Base-by-base conservation (phyloP, 2,113 vertebrate genomes). In the Trochalopteron elliotii region DNA sequence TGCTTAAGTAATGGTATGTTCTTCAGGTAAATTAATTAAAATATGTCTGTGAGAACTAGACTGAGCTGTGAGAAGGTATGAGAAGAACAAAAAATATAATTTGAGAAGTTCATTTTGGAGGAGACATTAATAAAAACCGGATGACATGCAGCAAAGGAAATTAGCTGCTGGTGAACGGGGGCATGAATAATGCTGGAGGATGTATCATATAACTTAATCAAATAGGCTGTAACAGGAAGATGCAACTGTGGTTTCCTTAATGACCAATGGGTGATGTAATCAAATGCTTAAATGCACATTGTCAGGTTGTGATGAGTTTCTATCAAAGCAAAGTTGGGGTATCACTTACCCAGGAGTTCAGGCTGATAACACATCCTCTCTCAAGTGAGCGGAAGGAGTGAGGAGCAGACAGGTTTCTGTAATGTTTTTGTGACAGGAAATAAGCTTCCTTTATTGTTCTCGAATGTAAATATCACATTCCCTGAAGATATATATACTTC, bases 241-340 rank as follows among this genome's bases (percentile, higher is more conserved):
- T 95, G 94, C 91, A 70, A 18, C 85, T 94, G 92, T 95, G 97
- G 97, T 94, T 96, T 96, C 88, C 96, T 89, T 96, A 95, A 96
- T 95, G 95, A 94, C 94, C 94, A 79, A 2, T 61, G 84, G 79
- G 84, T 95, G 95, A 95, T 90, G 96, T 94, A 97, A 97, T 92
- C 92, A 97, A 94, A 88, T 64, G 70, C 92, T 56, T 83, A 95
- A 95, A 90, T 95, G 94, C 87, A 70, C 80, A 49, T 83, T 88
- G 64, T 79, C 91, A 88, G 80, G 67, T 76, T 80, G 68, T 81
- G 72, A 55, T 65, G 90, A 82, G 49, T 67, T 85, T 60, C 52
- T 80, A 11, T 86, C 82, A 37, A 30, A 64, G 88, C 52, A 3
- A 12, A 72, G 53, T 67, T 50, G 60, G 45, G 74, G 39, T 83